A percentile compares a stretch with the other conserved stretches of the same genome.
These are phyloP conservation scores for Cheirogaleus medius DNA, from an alignment of 2,113 vertebrate genomes.

Conservation along the genomic window DNA sequence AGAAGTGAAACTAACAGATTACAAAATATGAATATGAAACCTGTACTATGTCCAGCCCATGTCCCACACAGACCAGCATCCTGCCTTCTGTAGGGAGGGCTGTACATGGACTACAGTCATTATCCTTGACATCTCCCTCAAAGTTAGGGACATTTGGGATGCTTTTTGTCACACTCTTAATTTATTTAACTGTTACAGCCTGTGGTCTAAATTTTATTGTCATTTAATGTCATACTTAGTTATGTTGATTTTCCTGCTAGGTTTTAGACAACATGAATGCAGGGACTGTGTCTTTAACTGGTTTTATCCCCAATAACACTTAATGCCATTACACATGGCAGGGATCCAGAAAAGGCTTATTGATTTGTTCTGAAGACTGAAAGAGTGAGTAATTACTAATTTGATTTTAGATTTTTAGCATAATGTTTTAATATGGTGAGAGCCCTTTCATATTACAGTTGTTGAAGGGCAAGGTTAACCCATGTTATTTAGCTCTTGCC, in stretches of 20 bases:
- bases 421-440: conserved; percentile 3
- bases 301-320: not conserved
- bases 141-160: not conserved
- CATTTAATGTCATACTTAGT: not conserved
- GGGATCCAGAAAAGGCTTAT: not conserved
- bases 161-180: conserved; percentile 19
- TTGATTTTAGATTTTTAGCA: conserved; percentile 4
- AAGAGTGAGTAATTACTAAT: not conserved
- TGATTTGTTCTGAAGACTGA: not conserved
- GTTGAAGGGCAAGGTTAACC: not conserved
- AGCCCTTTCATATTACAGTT: not conserved
- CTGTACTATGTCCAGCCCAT: not conserved
- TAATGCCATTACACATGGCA: not conserved
- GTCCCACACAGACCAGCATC: not conserved
- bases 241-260: not conserved
- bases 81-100: not conserved
- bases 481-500: not conserved
- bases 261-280: not conserved
- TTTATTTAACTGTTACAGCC: conserved; percentile 13
- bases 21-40: not conserved
- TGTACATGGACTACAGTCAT: not conserved
- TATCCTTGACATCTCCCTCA: not conserved
- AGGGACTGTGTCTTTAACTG: not conserved
- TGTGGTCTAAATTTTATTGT: not conserved
- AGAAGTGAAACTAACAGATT: conserved; percentile 20